Base-by-base conservation (phyloP, 2,797 vertebrate species). In the Knipowitschia caucasica region DNA sequence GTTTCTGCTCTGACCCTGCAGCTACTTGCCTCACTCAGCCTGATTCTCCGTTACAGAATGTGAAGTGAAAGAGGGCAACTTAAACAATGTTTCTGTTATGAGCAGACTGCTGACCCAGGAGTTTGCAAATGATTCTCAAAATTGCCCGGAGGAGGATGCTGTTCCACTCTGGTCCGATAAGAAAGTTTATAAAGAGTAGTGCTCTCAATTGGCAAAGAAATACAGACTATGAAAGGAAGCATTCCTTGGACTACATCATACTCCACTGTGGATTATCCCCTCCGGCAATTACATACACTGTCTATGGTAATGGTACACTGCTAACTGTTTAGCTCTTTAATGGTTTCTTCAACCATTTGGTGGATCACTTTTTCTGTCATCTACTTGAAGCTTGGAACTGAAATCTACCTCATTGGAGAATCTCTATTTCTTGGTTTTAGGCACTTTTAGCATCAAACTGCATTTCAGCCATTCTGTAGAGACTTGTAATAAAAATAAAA, bases 41-140 rank as follows among this genome's bases (percentile, higher is more conserved):
- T 51, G 31, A 44, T 53, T 56, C 44, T 23, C 30, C 56, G 30
- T 23, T 35, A 53, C 25, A 26, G 24, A 25, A 33, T 23, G 12
- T 33, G 11, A 59, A 15, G 23, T 42, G 54, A 33, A 43, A 60
- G 31, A 53, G 18, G 17, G 4, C 25, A 51, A 39, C 52, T 51
- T 39, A 18, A 58, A 33, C 29, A 67, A 64, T 60, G 53, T 70
- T 64, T 36, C 20, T 51, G 39, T 55, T 18, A 42, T 27, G 50
- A 23, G 44, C 17, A 72, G 46, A 42, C 31, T 67, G 67, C 67
- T 62, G 67, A 76, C 38, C 34, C 10, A 34, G 18, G 39, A 9
- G 21, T 49, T 68, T 40, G 35, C 14, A 10, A 57, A 46, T 58
- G 42, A 67, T 50, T 53, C 49, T 29, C 34, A 66, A 50, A 51